Percentiles rank a stretch among this genome's conserved stretches.
These are phyloP conservation scores for Orchesella cincta DNA, from an alignment of 1,140 invertebrate genomes.

Conservation along the genomic window DNA sequence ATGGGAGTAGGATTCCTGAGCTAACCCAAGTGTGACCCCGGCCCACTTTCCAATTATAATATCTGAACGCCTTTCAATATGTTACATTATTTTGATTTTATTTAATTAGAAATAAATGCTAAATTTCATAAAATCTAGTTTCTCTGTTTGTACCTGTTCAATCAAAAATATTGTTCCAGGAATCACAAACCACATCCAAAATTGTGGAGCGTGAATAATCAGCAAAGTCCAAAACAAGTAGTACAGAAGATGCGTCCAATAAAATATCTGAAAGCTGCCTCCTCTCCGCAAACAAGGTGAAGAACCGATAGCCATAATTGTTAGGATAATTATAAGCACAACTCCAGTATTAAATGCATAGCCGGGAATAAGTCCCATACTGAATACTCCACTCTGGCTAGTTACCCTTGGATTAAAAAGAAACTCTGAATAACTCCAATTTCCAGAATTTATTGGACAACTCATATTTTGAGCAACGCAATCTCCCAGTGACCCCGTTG, in stretches of 20 bases:
- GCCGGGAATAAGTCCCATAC: slow-evolving; percentile 74
- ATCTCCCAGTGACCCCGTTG: neutral
- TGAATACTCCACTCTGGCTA: slow-evolving; percentile 49
- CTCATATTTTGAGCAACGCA: neutral
- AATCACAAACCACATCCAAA: slow-evolving; percentile 92
- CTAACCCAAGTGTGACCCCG: slow-evolving; percentile 81
- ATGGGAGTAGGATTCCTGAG: slow-evolving; percentile 79
- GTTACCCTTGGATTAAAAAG: slow-evolving; percentile 35
- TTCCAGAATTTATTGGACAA: slow-evolving; percentile 17
- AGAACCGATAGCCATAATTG: slow-evolving; percentile 81
- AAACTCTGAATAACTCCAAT: slow-evolving; percentile 39
- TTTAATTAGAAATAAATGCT: slow-evolving; percentile 63
- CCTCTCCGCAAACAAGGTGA: slow-evolving; percentile 81
- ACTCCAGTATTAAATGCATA: slow-evolving; percentile 85
- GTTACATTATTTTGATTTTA: too few relatives aligned
- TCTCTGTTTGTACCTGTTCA: slow-evolving; percentile 68
- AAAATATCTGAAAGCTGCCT: slow-evolving; percentile 95
- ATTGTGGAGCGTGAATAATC: slow-evolving; percentile 85
- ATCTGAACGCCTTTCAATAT: slow-evolving; percentile 33
- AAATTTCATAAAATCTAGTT: too few relatives aligned
- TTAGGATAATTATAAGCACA: slow-evolving; percentile 69
- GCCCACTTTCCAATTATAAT: slow-evolving; percentile 52
- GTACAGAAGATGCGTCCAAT: slow-evolving; percentile 91
- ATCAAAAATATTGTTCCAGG: slow-evolving; percentile 78
- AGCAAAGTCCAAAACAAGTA: slow-evolving; percentile 83